Evolutionary conservation across 2,113 vertebrate genomes (phyloP).

Genomic region (Petromus typicus): DNA sequence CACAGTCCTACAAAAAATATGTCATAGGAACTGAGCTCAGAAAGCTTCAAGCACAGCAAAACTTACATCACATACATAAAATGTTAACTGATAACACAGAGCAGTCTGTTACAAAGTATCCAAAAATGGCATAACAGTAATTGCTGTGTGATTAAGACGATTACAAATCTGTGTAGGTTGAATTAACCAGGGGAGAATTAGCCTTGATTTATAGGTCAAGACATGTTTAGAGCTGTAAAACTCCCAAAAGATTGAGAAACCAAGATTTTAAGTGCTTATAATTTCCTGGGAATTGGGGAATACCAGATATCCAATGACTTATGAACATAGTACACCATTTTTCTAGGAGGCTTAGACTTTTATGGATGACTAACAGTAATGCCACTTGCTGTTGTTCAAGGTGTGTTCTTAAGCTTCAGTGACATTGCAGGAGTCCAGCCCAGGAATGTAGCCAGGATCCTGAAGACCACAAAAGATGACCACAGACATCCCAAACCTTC

Average conservation of each 20-base stretch:
- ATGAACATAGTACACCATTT: not conserved
- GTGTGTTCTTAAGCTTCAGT: not conserved
- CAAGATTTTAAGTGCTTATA: not conserved
- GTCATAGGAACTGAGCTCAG: not conserved
- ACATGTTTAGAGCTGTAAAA: not conserved
- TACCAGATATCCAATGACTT: not conserved
- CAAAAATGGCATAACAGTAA: not conserved
- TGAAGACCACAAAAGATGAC: not conserved
- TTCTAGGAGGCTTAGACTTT: not conserved
- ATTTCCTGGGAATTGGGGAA: conserved; percentile 1
- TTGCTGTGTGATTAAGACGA: conserved; percentile 23
- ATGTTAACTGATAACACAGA: not conserved
- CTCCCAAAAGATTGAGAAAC: not conserved
- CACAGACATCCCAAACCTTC: not conserved
- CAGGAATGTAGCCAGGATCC: not conserved
- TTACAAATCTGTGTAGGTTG: not conserved
- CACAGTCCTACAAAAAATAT: not conserved
- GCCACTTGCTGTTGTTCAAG: not conserved
- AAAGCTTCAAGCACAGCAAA: not conserved
- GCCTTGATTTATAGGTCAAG: not conserved
- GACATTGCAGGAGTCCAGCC: not conserved
- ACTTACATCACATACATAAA: not conserved
- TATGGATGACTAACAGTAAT: not conserved
- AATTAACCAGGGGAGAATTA: not conserved
- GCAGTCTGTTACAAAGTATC: not conserved